These are phyloP conservation scores for Eupithecia dodoneata DNA, from an alignment of 2,888 invertebrate species.

Conservation along the genomic window DNA sequence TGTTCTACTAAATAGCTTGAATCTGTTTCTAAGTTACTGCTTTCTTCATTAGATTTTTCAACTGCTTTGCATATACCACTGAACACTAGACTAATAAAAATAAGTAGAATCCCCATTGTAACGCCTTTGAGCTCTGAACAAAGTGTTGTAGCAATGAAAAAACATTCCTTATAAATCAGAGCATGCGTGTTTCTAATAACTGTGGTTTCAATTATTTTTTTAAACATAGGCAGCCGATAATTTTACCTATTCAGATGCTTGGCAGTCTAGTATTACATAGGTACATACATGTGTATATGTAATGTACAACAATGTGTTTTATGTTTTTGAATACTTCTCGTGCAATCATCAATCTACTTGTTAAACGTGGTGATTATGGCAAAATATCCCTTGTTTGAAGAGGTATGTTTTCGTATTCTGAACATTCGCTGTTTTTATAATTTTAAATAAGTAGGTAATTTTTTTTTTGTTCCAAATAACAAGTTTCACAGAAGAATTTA, in stretches of 20 bases:
- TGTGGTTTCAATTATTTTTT: neutral
- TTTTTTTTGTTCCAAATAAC: no score
- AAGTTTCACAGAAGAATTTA: no score
- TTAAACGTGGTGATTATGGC: neutral
- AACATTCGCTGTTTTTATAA: neutral
- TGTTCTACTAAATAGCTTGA: neutral
- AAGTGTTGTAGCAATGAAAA: neutral
- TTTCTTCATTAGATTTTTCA: neutral
- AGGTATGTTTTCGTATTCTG: neutral
- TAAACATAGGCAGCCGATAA: neutral
- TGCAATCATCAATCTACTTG: neutral
- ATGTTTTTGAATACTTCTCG: neutral
- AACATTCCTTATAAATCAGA: slow-evolving; percentile 6
- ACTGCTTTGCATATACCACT: neutral
- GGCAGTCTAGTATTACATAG: neutral
- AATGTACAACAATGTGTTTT: neutral
- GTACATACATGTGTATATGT: neutral
- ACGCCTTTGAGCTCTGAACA: neutral
- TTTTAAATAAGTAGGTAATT: neutral
- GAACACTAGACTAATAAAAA: neutral
- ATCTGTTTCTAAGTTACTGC: neutral
- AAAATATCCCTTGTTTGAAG: neutral
- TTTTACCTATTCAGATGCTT: neutral
- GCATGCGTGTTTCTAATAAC: neutral
- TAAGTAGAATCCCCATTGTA: neutral